These are phyloP conservation scores for Drosophila prostipennis DNA, from an alignment of 2,888 invertebrate species.

Conservation along the genomic window DNA sequence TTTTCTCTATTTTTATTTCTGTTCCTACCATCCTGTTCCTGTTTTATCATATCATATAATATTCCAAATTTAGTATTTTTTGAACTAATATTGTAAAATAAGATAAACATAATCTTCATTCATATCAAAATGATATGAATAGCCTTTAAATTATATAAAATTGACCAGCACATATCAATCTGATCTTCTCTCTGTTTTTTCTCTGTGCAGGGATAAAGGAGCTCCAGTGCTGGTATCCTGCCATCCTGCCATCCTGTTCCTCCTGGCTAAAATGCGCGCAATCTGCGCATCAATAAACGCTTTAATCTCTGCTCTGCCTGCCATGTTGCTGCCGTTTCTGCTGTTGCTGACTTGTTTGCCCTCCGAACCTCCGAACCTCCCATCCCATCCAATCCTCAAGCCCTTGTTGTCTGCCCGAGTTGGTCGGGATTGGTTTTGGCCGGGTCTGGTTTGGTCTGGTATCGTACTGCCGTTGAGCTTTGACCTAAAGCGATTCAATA, in stretches of 20 bases:
- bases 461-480: conserved; percentile 71
- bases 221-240: conserved; percentile 33
- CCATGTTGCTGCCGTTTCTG: conserved; percentile 66
- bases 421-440: conserved; percentile 34
- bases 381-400: conserved; percentile 3
- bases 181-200: no score
- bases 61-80: no score
- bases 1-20: no score
- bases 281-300: conserved; percentile 79
- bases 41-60: no score
- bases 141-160: no score
- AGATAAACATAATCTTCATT: no score
- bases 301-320: conserved; percentile 77
- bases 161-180: no score
- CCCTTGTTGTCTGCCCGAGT: conserved; percentile 38
- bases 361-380: background rate
- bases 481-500: conserved; percentile 80
- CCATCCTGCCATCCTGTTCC: conserved; percentile 44
- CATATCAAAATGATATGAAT: no score
- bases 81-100: no score
- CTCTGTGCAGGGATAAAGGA: conserved; percentile 20
- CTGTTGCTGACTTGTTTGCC: conserved; percentile 54
- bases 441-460: conserved; percentile 7
- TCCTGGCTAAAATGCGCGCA: conserved; percentile 80
- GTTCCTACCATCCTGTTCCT: no score